Percentiles rank a stretch among this genome's conserved stretches.
Evolutionary conservation across 1,140 invertebrate species (phyloP).

Genomic region (Bicyclus anynana): DNA sequence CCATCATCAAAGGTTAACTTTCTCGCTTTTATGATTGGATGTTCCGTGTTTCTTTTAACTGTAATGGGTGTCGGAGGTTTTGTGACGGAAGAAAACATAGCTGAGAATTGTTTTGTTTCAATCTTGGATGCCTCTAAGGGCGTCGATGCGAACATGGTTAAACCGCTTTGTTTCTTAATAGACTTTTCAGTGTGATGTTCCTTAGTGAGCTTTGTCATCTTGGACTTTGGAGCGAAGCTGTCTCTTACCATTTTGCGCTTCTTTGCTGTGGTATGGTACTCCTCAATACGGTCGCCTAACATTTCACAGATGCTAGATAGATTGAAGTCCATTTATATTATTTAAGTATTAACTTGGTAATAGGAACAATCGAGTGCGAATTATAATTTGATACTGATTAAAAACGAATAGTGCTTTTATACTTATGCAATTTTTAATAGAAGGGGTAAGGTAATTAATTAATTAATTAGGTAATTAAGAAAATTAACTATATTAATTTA

Average conservation of each 20-base stretch:
- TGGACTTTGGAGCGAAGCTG: background rate
- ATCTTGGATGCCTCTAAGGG: background rate
- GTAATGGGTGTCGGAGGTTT: background rate
- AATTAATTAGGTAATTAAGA: background rate
- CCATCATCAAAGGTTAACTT: background rate
- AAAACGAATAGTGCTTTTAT: background rate
- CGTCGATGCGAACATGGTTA: background rate
- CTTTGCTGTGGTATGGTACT: background rate
- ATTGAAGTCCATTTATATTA: background rate
- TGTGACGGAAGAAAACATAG: background rate
- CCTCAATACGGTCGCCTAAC: constrained; percentile 1
- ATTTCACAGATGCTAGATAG: background rate
- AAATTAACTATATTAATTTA: constrained; percentile 37
- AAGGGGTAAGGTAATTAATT: constrained; percentile 3
- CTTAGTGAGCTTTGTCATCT: background rate
- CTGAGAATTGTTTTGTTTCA: background rate
- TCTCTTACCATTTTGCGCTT: background rate
- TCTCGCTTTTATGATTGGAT: background rate
- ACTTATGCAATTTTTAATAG: background rate
- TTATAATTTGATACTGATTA: background rate
- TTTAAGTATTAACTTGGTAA: background rate
- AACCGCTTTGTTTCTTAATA: background rate
- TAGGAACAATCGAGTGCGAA: background rate
- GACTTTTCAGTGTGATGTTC: background rate
- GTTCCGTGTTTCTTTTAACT: background rate